Evolutionary conservation across 2,113 vertebrate genomes (phyloP).

Genomic region (Pyrgilauda ruficollis): DNA sequence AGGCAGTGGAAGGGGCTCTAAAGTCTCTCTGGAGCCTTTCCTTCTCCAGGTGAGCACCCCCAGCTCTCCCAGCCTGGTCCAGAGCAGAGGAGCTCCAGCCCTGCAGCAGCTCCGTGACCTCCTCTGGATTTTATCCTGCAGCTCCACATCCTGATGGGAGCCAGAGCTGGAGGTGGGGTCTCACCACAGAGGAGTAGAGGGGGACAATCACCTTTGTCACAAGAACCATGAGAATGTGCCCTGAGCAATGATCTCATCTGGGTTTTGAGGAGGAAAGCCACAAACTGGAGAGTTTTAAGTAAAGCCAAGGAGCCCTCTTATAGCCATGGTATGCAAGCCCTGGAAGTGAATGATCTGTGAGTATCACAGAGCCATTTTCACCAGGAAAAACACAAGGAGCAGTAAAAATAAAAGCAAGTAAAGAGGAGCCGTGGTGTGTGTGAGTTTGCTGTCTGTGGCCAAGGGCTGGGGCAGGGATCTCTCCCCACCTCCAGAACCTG

Average conservation of each 20-base stretch:
- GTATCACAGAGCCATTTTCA: neutral
- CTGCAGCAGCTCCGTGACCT: accelerated
- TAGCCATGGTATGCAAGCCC: accelerated
- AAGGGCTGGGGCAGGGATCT: neutral
- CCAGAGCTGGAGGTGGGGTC: neutral
- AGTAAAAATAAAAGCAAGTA: neutral
- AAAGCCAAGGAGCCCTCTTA: neutral
- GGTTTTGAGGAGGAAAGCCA: neutral
- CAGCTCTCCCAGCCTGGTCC: neutral
- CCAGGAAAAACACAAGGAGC: neutral
- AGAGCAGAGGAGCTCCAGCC: neutral
- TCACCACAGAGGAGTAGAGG: neutral
- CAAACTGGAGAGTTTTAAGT: neutral
- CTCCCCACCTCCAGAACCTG: neutral
- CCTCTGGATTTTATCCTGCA: neutral
- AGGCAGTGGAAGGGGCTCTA: neutral
- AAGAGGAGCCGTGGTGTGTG: accelerated
- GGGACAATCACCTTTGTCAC: neutral
- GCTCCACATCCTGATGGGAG: neutral
- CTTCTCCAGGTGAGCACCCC: neutral
- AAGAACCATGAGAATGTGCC: too few relatives aligned
- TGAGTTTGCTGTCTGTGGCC: neutral
- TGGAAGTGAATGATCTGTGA: neutral
- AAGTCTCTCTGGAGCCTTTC: neutral
- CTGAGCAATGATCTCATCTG: neutral